phyloP scores from a whole-genome alignment of 23 tunicate genomes.

The Phallusia fumigata region DNA sequence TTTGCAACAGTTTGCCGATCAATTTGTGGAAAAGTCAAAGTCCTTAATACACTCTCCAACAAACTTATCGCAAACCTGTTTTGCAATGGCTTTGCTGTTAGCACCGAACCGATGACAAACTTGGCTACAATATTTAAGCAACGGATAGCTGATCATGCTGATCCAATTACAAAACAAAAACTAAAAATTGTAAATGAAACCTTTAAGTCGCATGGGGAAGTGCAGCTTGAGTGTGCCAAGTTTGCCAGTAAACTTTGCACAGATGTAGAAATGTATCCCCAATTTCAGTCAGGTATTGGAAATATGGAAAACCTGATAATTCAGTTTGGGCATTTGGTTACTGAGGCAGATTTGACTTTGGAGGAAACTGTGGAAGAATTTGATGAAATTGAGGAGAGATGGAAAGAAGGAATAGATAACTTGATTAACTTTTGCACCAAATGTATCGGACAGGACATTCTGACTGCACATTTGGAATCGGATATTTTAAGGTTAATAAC shows the following conservation, averaged over 20 bases:
- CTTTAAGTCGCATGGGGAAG: not conserved
- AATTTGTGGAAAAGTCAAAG: not conserved
- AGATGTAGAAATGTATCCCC: not conserved
- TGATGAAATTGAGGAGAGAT: not conserved
- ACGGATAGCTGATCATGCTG: not conserved
- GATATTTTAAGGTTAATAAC: not conserved
- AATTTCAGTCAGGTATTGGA: not conserved
- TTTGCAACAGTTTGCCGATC: conserved; percentile 2
- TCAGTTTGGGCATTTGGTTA: not conserved
- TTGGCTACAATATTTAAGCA: not conserved
- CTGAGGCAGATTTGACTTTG: not conserved
- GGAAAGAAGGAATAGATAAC: not conserved
- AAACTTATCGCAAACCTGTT: not conserved
- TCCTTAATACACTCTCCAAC: not conserved
- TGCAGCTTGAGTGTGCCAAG: not conserved
- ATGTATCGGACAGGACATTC: not conserved
- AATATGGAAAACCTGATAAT: not conserved
- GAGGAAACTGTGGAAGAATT: not conserved
- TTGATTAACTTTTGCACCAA: not conserved
- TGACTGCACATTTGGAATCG: not conserved
- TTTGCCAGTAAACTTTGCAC: not conserved
- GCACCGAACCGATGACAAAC: not conserved
- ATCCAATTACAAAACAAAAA: not conserved
- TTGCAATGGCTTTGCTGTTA: not conserved
- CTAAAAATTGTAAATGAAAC: not conserved